Evolutionary conservation across 2,888 invertebrate genomes (phyloP).

Genomic region (Pachymerium ferrugineum): DNA sequence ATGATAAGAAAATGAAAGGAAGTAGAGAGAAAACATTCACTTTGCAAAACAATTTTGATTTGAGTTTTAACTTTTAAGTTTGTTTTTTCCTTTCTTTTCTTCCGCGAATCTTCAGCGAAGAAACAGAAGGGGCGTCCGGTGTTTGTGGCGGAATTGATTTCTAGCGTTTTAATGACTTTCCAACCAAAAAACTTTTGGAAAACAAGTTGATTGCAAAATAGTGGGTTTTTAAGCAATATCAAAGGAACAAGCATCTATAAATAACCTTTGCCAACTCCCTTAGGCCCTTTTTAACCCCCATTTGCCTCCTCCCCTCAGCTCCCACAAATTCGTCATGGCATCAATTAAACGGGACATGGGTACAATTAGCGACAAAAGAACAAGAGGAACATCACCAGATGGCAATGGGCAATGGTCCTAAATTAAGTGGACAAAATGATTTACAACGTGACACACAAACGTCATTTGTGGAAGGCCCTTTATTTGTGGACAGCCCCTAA

Average conservation of each 20-base stretch:
- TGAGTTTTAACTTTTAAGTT: background rate
- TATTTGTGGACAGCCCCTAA: conserved; percentile 11
- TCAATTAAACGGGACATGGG: conserved; percentile 22
- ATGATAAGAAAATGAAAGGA: conserved; percentile 6
- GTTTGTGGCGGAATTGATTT: background rate
- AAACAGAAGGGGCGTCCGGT: conserved; percentile 1
- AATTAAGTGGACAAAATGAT: conserved; percentile 24
- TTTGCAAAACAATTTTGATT: conserved; percentile 3
- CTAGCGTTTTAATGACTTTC: no score
- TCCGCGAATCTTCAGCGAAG: conserved; percentile 15
- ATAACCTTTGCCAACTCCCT: conserved; percentile 9
- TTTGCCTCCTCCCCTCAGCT: background rate
- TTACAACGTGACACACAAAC: conserved; percentile 18
- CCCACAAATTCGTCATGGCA: conserved; percentile 24
- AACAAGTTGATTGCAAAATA: background rate
- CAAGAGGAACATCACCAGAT: conserved; percentile 20
- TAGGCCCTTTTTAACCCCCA: background rate
- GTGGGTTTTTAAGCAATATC: background rate
- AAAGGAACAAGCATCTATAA: background rate
- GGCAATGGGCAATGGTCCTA: conserved; percentile 24
- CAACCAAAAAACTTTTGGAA: no score
- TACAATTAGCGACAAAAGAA: conserved; percentile 22
- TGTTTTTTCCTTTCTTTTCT: conserved; percentile 17
- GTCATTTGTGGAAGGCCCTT: conserved; percentile 27
- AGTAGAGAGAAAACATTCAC: background rate